Base-by-base conservation (phyloP, 2,113 vertebrate species). In the Pseudorasbora parva region DNA sequence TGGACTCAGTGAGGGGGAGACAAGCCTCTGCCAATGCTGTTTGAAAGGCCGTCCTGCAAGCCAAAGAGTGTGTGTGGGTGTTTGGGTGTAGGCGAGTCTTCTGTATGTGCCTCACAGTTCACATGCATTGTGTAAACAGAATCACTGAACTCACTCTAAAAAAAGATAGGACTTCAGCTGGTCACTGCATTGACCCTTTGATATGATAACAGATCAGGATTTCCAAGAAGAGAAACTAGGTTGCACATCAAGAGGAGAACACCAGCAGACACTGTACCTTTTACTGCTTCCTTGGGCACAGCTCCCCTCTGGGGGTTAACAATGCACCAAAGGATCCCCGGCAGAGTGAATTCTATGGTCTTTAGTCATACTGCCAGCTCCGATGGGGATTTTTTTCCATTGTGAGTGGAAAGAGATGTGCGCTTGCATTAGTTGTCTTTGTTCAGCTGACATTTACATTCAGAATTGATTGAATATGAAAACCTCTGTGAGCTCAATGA, bases 1-100 rank as follows among this genome's bases (percentile, higher is more conserved):
- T 92, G 85, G 90, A 90, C 91, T 89, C 90, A 89, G 88, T 85
- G 87, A 90, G 88, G 37, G 87, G 88, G 59, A 87, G 84, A 81
- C 37, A 9, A 66, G 56, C 88, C 81, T 87, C 88, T 89, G 86
- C 78, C 88, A 81, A 76, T 62, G 1, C 88, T 56, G 90, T 86
- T 75, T 85, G 84, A 85, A 78, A 83, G 78, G 81, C 76, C 87
- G 75, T 84, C 86, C 83, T 84, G 81, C 57, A 86, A 72, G 74
- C 78, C 84, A 73, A 74, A 41, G 72, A 78, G 81, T 85, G 69
- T 80, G 71, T 73, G 57, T 83, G 41, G 33, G 10, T 87, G 86
- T 87, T 30, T 75, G 47, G 45, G 72, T 75, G 72, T 75, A 75
- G 72, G 72, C 49, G 72, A 51, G 33, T 75, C 15, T 41, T 73